Conservation (phyloP, 2,888 invertebrate genomes). For the Saturnia pavonia region DNA sequence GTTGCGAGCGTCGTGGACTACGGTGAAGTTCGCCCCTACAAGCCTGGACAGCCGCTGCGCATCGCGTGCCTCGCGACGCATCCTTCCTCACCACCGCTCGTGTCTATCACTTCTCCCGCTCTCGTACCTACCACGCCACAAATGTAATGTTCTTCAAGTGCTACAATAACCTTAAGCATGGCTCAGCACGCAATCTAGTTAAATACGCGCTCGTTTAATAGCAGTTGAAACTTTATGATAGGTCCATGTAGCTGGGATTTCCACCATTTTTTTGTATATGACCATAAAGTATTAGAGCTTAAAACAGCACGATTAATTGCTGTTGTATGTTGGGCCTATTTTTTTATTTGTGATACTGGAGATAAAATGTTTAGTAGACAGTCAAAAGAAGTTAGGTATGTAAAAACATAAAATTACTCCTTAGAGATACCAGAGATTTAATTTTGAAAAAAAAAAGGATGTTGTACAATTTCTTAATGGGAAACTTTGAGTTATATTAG, state of each 20-base stretch:
- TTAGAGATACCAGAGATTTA: too few species aligned
- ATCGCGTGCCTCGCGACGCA: slow-evolving; percentile 49
- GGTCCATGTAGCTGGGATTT: background rate
- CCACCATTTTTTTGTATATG: too few species aligned
- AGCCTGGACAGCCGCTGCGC: slow-evolving; percentile 47
- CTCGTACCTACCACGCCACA: slow-evolving; percentile 24
- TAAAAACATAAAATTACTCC: too few species aligned
- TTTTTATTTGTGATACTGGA: background rate
- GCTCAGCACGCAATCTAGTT: background rate
- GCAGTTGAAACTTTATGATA: too few species aligned
- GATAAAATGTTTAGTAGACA: too few species aligned
- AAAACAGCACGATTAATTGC: background rate
- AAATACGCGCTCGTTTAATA: too few species aligned
- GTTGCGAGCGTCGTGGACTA: slow-evolving; percentile 54
- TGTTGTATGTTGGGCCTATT: background rate
- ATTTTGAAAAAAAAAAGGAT: too few species aligned
- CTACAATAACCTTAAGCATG: background rate
- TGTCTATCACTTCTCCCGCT: slow-evolving; percentile 34
- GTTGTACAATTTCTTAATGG: too few species aligned
- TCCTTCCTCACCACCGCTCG: slow-evolving; percentile 32
- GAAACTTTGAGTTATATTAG: too few species aligned
- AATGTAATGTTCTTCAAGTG: slow-evolving; percentile 13
- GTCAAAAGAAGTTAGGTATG: too few species aligned
- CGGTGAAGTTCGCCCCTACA: slow-evolving; percentile 35
- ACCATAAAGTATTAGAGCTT: background rate